Base-by-base conservation (phyloP, 2,797 vertebrate genomes). In the Epinephelus coioides region DNA sequence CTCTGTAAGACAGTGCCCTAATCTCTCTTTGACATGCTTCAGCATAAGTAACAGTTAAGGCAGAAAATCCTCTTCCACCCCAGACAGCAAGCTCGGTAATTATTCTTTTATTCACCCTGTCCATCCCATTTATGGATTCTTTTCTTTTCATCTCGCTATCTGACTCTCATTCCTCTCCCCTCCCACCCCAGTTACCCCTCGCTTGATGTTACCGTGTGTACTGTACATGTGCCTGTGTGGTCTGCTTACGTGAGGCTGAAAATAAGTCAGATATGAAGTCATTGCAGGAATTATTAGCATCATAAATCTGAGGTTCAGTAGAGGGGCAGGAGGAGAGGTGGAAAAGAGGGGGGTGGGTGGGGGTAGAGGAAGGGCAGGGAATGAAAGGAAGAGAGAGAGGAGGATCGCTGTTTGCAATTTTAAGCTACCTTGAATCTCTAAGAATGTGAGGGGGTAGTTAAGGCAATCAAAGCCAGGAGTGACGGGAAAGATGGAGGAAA, bases 221-320 rank as follows among this genome's bases (percentile, higher is more conserved):
- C 11, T 66, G 85, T 40, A 76, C 47, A 46, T 40, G 62, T 57
- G 60, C 27, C 44, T 55, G 78, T 84, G 75, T 79, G 85, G 78
- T 78, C 82, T 66, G 82, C 56, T 49, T 59, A 81, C 47, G 70
- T 43, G 70, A 81, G 86, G 73, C 74, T 89, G 79, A 88, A 86
- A 84, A 89, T 81, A 81, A 83, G 74, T 77, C 67, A 90, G 76
- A 86, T 87, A 90, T 92, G 90, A 94, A 82, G 86, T 92, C 87
- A 90, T 76, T 19, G 25, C 46, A 65, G 72, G 72, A 83, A 85
- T 88, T 87, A 91, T 88, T 79, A 85, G 79, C 18, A 73, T 80
- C 72, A 77, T 91, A 93, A 91, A 93, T 91, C 91, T 88, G 72
- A 79, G 72, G 77, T 70, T 84, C 74, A 55, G 82, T 46, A 14